phyloP scores from a whole-genome alignment of 2,113 vertebrate species.

The Varanus salvator region DNA sequence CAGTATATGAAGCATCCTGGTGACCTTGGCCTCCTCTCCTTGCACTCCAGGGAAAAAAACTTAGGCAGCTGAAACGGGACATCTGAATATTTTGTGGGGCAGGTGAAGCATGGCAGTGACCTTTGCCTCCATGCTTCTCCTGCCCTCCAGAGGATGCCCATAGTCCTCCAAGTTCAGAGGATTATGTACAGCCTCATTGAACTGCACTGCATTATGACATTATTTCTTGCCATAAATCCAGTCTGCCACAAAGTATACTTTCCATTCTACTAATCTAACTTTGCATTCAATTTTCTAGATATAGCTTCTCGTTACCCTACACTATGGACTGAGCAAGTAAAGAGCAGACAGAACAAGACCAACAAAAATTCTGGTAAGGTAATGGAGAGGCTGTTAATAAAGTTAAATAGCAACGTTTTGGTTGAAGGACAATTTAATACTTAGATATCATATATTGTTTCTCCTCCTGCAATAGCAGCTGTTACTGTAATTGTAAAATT shows the following conservation, averaged over 20 bases:
- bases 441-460: not conserved
- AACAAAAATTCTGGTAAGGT: conserved; percentile 89
- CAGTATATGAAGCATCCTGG: too few relatives aligned
- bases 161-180: too few relatives aligned
- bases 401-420: not conserved
- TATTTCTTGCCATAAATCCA: not conserved
- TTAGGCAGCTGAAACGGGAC: too few relatives aligned
- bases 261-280: not conserved
- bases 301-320: conserved; percentile 93
- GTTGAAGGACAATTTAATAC: not conserved
- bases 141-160: too few relatives aligned
- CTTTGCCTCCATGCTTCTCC: too few relatives aligned
- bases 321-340: conserved; percentile 95
- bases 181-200: too few relatives aligned
- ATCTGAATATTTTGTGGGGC: too few relatives aligned
- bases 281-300: conserved; percentile 76
- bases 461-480: not conserved
- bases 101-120: too few relatives aligned
- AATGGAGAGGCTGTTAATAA: not conserved
- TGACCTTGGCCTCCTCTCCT: too few relatives aligned
- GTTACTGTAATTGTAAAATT: too few relatives aligned
- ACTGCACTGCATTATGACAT: not conserved
- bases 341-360: conserved; percentile 93
- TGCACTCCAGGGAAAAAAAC: too few relatives aligned
- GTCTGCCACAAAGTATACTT: not conserved